Evolutionary conservation across 2,888 invertebrate species (phyloP).

Genomic region (Cheilosia scutellata): DNA sequence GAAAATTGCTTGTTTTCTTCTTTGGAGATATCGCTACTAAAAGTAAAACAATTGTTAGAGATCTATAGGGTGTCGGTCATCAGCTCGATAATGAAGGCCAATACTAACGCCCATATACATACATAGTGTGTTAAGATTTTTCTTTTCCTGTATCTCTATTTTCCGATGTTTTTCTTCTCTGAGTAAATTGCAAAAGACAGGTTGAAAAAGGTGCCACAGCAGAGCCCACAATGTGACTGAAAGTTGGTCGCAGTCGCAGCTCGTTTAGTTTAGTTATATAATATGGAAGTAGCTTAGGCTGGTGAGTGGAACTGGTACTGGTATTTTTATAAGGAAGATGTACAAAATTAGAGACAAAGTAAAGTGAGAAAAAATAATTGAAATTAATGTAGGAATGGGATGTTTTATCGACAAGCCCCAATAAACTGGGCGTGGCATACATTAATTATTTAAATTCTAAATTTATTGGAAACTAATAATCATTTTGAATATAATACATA

Average conservation of each 20-base stretch:
- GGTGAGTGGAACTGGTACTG: background rate
- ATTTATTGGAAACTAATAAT: no score
- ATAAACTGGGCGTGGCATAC: no score
- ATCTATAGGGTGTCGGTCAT: conserved; percentile 35
- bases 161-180: background rate
- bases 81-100: conserved; percentile 43
- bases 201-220: conserved; percentile 9
- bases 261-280: conserved; percentile 19
- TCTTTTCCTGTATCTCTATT: background rate
- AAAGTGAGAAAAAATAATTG: background rate
- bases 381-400: no score
- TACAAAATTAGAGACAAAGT: background rate
- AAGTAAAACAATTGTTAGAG: conserved; percentile 25
- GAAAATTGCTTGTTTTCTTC: conserved; percentile 22
- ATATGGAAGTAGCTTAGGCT: background rate
- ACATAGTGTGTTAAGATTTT: background rate
- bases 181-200: conserved; percentile 10
- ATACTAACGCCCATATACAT: background rate
- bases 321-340: background rate
- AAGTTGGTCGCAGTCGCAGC: conserved; percentile 38
- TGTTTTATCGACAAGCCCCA: no score
- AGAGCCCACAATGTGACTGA: conserved; percentile 33
- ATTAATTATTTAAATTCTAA: no score
- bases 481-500: no score
- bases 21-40: conserved; percentile 22